Base-by-base conservation (phyloP, 2,888 invertebrate genomes). In the Apamea epomidion region DNA sequence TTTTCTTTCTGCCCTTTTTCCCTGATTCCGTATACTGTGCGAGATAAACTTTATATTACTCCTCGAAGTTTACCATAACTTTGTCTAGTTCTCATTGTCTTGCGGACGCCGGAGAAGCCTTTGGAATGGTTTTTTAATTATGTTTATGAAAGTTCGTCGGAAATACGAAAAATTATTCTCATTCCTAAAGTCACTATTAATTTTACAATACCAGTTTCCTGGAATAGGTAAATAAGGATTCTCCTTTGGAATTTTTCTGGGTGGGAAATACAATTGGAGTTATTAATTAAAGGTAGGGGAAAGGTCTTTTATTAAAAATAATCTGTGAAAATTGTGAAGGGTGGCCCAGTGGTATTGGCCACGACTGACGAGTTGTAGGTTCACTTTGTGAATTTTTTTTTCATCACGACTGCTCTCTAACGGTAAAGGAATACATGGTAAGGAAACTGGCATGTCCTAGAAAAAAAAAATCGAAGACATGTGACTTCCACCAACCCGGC, bases 101-200 rank as follows among this genome's bases (percentile, higher is more conserved):
- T 87, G 87, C 77, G 87, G 85, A 85, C 86, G 82, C 77, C 73
- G 54, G 88, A 76, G 92, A 91, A 92, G 88, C 91, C 92, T 91
- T 91, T 89, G 81, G 88, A 93, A 92, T 91, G 91, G 89, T 91
- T 93, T 93, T 93, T 92, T 93, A 92, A 93, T 93, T 92, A 91
- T 90, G 88, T 92, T 92, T 89, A 86, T 87, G 76, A 79, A 88
- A 88, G 78, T 87, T 84, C 42, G 58, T 71, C 81, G 64, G 76
- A 78, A 91, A 90, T 90, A 90, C 86, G 81, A 74, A 83, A 88
- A 87, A 89, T 83, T 81, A 88, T 90, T 90, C 80, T 82, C 74
- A 76, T 87, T 86, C 81, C 0, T 80, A 67, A 78, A 85, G 65
- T 78, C 80, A 76, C 76, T 67, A 45, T 85, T 84, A 67, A 77